These are phyloP conservation scores for Sitta europaea DNA, from an alignment of 2,113 vertebrate genomes.

Conservation along the genomic window DNA sequence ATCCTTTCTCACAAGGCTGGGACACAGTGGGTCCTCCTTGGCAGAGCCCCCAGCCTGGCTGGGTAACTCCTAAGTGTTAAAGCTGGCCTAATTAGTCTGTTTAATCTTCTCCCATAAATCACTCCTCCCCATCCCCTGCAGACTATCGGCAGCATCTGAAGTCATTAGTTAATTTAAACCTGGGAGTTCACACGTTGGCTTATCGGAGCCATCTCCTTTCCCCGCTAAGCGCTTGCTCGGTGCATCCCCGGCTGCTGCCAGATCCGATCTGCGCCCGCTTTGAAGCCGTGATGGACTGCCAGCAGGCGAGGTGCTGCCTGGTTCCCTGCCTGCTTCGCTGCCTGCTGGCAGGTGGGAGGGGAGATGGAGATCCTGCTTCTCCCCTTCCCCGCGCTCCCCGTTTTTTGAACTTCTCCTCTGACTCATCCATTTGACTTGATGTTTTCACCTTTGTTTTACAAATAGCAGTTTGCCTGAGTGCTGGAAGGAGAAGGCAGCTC, in stretches of 20 bases:
- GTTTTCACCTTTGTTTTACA: slow-evolving; percentile 25
- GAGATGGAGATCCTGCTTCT: neutral
- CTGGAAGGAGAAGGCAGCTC: slow-evolving; percentile 7
- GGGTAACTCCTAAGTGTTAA: neutral
- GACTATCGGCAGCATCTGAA: slow-evolving; percentile 56
- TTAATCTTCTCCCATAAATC: slow-evolving; percentile 60
- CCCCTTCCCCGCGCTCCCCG: neutral
- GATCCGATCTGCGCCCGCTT: slow-evolving; percentile 3
- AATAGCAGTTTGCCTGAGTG: neutral
- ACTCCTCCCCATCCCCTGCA: slow-evolving; percentile 47
- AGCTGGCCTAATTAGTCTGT: slow-evolving; percentile 34
- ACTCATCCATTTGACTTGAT: slow-evolving; percentile 36
- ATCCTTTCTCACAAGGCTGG: neutral
- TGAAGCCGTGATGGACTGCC: slow-evolving; percentile 38
- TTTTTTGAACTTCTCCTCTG: slow-evolving; percentile 50
- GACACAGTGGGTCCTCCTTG: neutral
- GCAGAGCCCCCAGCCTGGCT: neutral
- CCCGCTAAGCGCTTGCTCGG: slow-evolving; percentile 7
- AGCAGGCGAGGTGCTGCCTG: neutral
- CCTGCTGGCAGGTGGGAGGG: slow-evolving; percentile 26
- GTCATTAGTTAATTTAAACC: slow-evolving; percentile 64
- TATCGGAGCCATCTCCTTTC: slow-evolving; percentile 40
- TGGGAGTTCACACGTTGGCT: slow-evolving; percentile 31
- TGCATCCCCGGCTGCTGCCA: neutral
- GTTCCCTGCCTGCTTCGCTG: neutral